Base-by-base conservation (phyloP, 2,888 invertebrate genomes). In the Athripsodes cinereus region DNA sequence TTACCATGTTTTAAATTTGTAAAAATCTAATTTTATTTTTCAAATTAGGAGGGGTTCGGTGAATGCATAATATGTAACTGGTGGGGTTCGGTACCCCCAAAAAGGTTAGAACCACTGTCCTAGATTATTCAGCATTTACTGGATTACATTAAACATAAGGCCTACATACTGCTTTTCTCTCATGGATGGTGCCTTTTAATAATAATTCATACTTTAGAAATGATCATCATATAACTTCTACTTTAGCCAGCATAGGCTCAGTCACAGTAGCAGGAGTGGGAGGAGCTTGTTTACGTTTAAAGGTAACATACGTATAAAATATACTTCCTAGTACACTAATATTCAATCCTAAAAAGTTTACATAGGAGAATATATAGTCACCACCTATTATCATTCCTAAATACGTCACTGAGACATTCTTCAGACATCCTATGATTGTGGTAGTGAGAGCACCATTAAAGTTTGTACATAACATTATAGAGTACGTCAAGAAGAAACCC, bases 371-470 rank as follows among this genome's bases (percentile, higher is more conserved):
- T 61, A 96, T 85, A 74, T 99, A 99, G 74, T 99, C 99, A 13
- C 97, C 98, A 48, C 97, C 98, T 58, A 98, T 90, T 47, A 96
- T 85, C 97, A 99, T 99, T 22, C 98, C 98, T 64, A 96, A 79
- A 75, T 99, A 99, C 1, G 99, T 99, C 2, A 99, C 92, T 66
- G 95, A 84, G 66, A 99, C 91, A 76, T 99, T 99, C 79, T 99
- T 99, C 56, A 99, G 80, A 69, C 98, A 97, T 3, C 99, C 99
- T 65, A 99, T 93, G 60, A 99, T 96, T 3, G 97, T 96, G 1
- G 99, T 99, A 0, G 99, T 99, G 51, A 99, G 79, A n/a, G 99
- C 97, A 58, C 97, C 97, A 74, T 99, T 99, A 72, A 92, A 86
- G 67, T 91, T 87, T 0, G 98, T 99, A 74, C 99, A 99, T 46